Conservation (phyloP, 2,113 vertebrate species). For the Aptenodytes patagonicus region DNA sequence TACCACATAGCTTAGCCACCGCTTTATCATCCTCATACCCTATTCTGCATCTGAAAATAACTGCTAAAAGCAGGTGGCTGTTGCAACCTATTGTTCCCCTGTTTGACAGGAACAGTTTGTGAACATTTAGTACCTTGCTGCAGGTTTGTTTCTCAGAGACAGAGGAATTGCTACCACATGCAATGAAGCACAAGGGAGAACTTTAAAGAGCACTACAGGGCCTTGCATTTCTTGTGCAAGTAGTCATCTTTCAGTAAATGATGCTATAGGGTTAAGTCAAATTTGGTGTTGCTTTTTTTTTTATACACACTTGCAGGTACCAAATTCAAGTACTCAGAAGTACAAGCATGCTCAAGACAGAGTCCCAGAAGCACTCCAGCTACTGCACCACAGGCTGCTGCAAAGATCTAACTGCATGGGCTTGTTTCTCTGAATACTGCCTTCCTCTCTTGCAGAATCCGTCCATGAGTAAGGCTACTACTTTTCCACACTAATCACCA, state of each 20-base stretch:
- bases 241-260: background rate
- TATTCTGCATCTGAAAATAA: background rate
- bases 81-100: background rate
- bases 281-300: background rate
- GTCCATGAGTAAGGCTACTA: background rate
- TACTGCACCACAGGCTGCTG: background rate
- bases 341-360: background rate
- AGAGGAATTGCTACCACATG: background rate
- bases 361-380: background rate
- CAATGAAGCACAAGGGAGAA: background rate
- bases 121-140: background rate
- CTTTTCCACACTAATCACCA: background rate
- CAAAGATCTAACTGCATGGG: background rate
- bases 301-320: background rate
- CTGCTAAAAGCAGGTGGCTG: background rate
- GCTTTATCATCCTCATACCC: background rate
- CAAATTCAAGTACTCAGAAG: background rate
- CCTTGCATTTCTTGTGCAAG: background rate
- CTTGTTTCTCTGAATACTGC: background rate
- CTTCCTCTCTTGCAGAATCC: background rate
- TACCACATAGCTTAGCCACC: background rate
- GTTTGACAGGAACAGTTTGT: background rate
- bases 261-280: background rate
- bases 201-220: background rate
- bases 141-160: background rate